Conservation (phyloP, 2,113 vertebrate genomes). For the Sminthopsis crassicaudata region DNA sequence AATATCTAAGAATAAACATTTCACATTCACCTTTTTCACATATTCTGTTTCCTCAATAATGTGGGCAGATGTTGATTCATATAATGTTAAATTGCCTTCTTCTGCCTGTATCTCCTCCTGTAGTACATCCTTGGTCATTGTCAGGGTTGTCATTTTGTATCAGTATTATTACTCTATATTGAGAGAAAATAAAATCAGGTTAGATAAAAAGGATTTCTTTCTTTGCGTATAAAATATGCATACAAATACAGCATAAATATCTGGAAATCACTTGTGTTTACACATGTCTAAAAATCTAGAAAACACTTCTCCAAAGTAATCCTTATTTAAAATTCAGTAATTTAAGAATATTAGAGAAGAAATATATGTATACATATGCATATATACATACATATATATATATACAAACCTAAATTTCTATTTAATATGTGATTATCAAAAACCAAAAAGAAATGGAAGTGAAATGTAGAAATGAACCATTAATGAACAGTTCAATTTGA, state of each 20-base stretch:
- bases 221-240: neutral
- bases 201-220: neutral
- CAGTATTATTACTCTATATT: neutral
- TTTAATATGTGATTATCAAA: conserved; percentile 6
- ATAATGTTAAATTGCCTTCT: conserved; percentile 58
- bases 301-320: conserved; percentile 3
- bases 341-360: conserved; percentile 23
- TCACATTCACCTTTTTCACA: conserved; percentile 77
- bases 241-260: neutral
- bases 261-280: neutral
- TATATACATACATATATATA: no score
- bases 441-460: neutral
- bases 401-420: conserved; percentile 3
- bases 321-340: conserved; percentile 29
- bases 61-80: conserved; percentile 61
- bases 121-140: conserved; percentile 42
- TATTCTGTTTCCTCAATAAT: conserved; percentile 84
- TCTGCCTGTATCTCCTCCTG: neutral
- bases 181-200: conserved; percentile 16
- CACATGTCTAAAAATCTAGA: conserved; percentile 8
- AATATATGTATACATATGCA: no score
- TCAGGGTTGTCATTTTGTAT: conserved; percentile 71
- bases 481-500: conserved; percentile 1
- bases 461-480: conserved; percentile 18
- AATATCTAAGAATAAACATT: neutral